Evolutionary conservation across 2,113 vertebrate genomes (phyloP).

Genomic region (Todiramphus chloris): DNA sequence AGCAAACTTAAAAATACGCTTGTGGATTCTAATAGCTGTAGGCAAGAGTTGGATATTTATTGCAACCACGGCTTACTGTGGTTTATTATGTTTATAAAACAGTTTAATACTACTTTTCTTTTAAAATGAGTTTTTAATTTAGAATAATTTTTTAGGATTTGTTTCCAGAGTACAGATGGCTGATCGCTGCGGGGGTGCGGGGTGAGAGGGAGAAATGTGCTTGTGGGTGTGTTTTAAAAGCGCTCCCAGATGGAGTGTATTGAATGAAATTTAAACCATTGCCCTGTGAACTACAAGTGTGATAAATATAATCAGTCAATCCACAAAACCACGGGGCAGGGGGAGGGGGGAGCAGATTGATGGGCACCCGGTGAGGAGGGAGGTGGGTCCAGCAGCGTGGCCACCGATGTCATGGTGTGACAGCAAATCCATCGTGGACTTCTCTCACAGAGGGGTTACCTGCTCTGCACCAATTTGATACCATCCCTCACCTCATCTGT

Average conservation of each 20-base stretch:
- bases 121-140: conserved; percentile 81
- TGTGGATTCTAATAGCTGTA: conserved; percentile 76
- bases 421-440: background rate
- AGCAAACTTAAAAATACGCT: conserved; percentile 74
- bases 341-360: background rate
- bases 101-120: conserved; percentile 79
- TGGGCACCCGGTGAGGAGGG: background rate
- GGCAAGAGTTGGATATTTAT: conserved; percentile 76
- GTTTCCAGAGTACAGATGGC: conserved; percentile 73
- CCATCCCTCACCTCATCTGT: background rate
- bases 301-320: conserved; percentile 65
- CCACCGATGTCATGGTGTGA: accelerated
- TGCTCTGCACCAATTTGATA: accelerated
- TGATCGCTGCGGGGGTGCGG: conserved; percentile 60
- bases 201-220: conserved; percentile 65
- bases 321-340: background rate
- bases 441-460: background rate
- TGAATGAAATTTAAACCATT: conserved; percentile 77
- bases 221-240: conserved; percentile 67
- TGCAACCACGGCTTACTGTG: conserved; percentile 72
- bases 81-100: conserved; percentile 77
- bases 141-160: conserved; percentile 71
- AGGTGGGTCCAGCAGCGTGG: background rate
- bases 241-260: conserved; percentile 74
- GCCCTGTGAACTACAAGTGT: conserved; percentile 61